Conservation (phyloP, 1,140 invertebrate species). For the Drosophila ohnishii region DNA sequence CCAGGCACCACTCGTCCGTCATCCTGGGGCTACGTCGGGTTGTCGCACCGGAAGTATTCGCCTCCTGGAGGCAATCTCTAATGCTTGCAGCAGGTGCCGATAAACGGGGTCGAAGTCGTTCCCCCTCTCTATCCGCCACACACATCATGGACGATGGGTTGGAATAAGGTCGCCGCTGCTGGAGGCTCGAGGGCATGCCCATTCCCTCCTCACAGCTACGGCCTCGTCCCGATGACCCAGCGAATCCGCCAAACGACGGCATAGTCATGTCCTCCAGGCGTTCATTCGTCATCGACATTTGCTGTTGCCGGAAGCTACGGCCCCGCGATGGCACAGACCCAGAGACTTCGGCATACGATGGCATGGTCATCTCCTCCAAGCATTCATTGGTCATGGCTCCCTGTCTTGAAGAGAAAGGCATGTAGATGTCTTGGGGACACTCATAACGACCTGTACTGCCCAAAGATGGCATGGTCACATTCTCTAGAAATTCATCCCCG, state of each 20-base stretch:
- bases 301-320: neutral
- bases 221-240: neutral
- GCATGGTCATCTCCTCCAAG: slow-evolving; percentile 35
- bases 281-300: slow-evolving; percentile 16
- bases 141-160: slow-evolving; percentile 12
- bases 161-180: neutral
- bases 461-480: slow-evolving; percentile 16
- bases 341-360: slow-evolving; percentile 21
- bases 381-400: neutral
- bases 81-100: slow-evolving; percentile 1
- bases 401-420: neutral
- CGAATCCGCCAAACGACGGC: slow-evolving; percentile 25
- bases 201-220: slow-evolving; percentile 20
- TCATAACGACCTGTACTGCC: neutral
- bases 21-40: neutral
- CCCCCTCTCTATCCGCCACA: neutral
- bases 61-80: slow-evolving; percentile 21
- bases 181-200: slow-evolving; percentile 8
- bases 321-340: neutral
- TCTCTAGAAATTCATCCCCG: slow-evolving; percentile 3
- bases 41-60: slow-evolving; percentile 15
- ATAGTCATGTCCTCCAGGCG: slow-evolving; percentile 27
- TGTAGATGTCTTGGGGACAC: neutral
- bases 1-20: slow-evolving; percentile 23
- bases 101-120: neutral